Evolutionary conservation across 2,797 vertebrate genomes (phyloP).

Genomic region (Melanitta fusca): DNA sequence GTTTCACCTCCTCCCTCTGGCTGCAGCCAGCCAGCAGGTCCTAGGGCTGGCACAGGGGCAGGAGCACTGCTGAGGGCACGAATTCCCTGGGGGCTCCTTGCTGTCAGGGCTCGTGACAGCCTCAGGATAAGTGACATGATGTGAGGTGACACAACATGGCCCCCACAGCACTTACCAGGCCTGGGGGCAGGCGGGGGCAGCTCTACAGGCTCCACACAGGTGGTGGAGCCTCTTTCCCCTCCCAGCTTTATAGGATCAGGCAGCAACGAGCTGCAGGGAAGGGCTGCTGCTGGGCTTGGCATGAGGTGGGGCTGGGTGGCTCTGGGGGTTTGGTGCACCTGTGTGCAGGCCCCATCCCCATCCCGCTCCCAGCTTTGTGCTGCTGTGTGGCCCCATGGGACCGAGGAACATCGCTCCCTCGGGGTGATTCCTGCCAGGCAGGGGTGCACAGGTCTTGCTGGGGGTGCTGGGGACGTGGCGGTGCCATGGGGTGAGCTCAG

Average conservation of each 20-base stretch:
- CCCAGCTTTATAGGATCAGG: constrained; percentile 12
- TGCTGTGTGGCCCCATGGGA: rapidly evolving
- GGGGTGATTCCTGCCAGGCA: background rate
- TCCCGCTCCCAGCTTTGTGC: background rate
- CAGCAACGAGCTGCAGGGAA: background rate
- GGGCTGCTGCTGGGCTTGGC: background rate
- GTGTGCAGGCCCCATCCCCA: background rate
- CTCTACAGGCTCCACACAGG: rapidly evolving
- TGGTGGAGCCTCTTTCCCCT: background rate
- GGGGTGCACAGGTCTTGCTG: background rate
- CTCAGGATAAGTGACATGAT: no score
- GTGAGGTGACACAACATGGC: rapidly evolving
- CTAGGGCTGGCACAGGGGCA: rapidly evolving
- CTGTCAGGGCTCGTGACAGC: background rate
- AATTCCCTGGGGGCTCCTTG: background rate
- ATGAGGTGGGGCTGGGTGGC: background rate
- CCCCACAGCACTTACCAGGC: background rate
- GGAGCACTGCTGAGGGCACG: rapidly evolving
- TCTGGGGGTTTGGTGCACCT: background rate
- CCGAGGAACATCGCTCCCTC: background rate
- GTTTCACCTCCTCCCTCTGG: background rate
- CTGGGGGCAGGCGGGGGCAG: rapidly evolving
- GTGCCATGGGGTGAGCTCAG: background rate
- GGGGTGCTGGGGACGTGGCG: rapidly evolving
- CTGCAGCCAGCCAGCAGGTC: background rate